Evolutionary conservation across 2,113 vertebrate genomes (phyloP).

Genomic region (Leucopternis melanops): DNA sequence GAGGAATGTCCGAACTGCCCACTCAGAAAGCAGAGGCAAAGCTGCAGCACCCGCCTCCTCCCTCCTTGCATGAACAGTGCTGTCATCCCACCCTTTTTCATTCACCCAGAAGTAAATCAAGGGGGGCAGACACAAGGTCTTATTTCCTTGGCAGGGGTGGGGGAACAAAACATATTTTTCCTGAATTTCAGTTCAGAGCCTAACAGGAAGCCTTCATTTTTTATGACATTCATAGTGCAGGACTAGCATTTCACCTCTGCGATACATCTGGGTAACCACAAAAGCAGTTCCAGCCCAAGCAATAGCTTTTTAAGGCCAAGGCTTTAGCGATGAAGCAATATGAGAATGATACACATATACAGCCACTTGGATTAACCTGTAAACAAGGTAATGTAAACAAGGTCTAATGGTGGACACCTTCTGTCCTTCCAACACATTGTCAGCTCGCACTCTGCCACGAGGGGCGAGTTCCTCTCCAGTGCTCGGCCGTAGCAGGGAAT

Average conservation of each 20-base stretch:
- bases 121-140: neutral
- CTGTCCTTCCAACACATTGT: neutral
- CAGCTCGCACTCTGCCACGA: neutral
- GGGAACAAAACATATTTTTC: neutral
- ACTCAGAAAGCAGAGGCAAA: accelerated
- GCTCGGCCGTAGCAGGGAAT: accelerated
- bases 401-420: neutral
- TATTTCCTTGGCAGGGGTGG: neutral
- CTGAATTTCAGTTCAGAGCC: neutral
- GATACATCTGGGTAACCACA: neutral
- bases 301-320: neutral
- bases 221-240: neutral
- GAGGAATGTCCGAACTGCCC: neutral
- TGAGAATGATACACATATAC: neutral
- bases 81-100: neutral
- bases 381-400: neutral
- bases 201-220: neutral
- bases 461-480: neutral
- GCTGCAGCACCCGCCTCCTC: neutral
- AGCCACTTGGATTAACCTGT: neutral
- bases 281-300: neutral
- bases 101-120: neutral
- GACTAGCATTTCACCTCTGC: neutral
- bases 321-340: neutral
- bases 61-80: neutral